These are phyloP conservation scores for Mycetomoellerius zeteki DNA, from an alignment of 1,140 invertebrate species.

Conservation along the genomic window DNA sequence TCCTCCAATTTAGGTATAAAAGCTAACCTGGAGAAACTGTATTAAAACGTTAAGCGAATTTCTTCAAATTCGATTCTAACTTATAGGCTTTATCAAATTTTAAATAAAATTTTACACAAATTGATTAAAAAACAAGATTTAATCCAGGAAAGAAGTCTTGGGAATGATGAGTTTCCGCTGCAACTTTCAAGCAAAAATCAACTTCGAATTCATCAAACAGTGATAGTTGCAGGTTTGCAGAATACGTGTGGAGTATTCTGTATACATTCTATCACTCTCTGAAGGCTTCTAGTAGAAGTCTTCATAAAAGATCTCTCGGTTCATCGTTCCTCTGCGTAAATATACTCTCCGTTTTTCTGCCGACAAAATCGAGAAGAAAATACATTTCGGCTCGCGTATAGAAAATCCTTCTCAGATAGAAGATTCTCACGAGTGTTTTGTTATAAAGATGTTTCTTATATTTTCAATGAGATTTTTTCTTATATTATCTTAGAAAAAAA, in stretches of 20 bases:
- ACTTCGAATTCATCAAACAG: conserved; percentile 24
- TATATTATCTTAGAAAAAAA: not conserved
- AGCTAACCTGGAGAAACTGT: not conserved
- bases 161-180: not conserved
- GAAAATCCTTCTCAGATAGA: conserved; percentile 28
- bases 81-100: not conserved
- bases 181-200: not conserved
- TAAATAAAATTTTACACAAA: not conserved
- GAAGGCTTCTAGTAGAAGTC: conserved; percentile 38
- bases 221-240: not conserved
- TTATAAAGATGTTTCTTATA: conserved; percentile 51
- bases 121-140: conserved; percentile 5
- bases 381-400: conserved; percentile 34
- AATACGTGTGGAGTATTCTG: conserved; percentile 1
- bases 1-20: conserved; percentile 27
- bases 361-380: conserved; percentile 60
- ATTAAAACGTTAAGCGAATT: not conserved
- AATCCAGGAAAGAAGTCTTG: not conserved
- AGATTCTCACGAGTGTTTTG: not conserved
- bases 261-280: conserved; percentile 33
- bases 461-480: conserved; percentile 4
- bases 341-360: conserved; percentile 13
- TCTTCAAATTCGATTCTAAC: not conserved
- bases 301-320: conserved; percentile 53
- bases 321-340: conserved; percentile 50